Percentiles rank a stretch among this genome's conserved stretches.
Conservation (phyloP, 1,140 invertebrate genomes). For the Drosophila orena region DNA sequence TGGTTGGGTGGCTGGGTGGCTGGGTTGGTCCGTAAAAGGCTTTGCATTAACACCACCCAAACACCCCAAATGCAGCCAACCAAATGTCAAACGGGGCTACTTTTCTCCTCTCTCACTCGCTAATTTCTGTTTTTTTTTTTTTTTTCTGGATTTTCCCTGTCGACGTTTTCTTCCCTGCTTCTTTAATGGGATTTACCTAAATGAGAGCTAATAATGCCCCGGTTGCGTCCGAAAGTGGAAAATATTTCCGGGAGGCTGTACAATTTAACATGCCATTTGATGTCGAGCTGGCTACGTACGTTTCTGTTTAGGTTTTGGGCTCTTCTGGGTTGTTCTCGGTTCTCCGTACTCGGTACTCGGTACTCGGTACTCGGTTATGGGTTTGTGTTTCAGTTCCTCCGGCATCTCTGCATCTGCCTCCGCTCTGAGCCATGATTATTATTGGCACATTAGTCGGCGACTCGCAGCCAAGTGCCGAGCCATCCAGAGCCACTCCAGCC, state of each 20-base stretch:
- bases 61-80: conserved; percentile 72
- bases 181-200: conserved; percentile 80
- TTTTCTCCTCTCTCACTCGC: background rate
- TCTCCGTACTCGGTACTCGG: too few relatives aligned
- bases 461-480: conserved; percentile 63
- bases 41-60: conserved; percentile 71
- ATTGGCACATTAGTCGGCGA: conserved; percentile 77
- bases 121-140: conserved; percentile 8
- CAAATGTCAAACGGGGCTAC: conserved; percentile 65
- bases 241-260: conserved; percentile 70
- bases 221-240: conserved; percentile 55
- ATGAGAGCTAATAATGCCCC: conserved; percentile 79
- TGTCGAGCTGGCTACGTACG: conserved; percentile 31
- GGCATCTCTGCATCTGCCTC: conserved; percentile 1
- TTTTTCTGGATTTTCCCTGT: conserved; percentile 8
- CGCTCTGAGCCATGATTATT: conserved; percentile 70
- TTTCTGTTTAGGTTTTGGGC: conserved; percentile 9
- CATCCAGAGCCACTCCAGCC: conserved; percentile 65
- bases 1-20: too few relatives aligned
- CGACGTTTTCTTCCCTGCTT: conserved; percentile 19
- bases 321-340: too few relatives aligned
- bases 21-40: conserved; percentile 57
- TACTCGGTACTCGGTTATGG: too few relatives aligned
- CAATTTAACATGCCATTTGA: conserved; percentile 79
- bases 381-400: too few relatives aligned